Base-by-base conservation (phyloP, 2,888 invertebrate genomes). In the Heliothis peltigera region DNA sequence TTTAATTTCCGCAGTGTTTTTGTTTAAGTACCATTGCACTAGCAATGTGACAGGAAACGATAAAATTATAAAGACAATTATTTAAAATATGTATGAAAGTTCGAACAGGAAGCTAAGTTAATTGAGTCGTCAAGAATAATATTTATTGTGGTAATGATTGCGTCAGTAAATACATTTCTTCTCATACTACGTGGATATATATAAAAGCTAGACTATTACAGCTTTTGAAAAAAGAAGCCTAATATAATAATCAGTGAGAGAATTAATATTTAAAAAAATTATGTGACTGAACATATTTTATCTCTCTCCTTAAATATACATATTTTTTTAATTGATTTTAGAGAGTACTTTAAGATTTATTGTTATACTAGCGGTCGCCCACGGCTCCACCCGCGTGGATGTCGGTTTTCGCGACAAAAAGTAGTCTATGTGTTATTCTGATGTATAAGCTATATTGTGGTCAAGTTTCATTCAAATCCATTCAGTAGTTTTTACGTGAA, bases 21-120 rank as follows among this genome's bases (percentile, higher is more conserved):
- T n/a, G 15, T 12, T 18, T 32, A 44, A 17, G 4, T 21, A 21
- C 5, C 17, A 39, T 35, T 48, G 39, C n/a, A n/a, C n/a, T n/a
- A n/a, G n/a, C n/a, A n/a, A n/a, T n/a, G 21, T 21, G 61, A 32
- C 61, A 51, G 62, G 75, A 71, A 74, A 57, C 35, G 17, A 25
- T 47, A 74, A 67, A 18, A 42, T 49, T 19, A 54, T 73, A 49
- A 54, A 56, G n/a, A 56, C 21, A 19, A 21, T 35, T 72, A n/a
- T 70, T 57, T 44, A 46, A n/a, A 53, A 35, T 35, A 42, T 18
- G 10, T 12, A 47, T 55, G 52, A 62, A 58, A 74, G 69, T 74
- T 32, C 48, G 8, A n/a, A 25, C 62, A 57, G 69, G 71, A 61
- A 74, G 39, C 22, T 53, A 56, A 55, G 43, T 46, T 19, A 66